Evolutionary conservation across 2,888 invertebrate species (phyloP).

Genomic region (Carabus problematicus): DNA sequence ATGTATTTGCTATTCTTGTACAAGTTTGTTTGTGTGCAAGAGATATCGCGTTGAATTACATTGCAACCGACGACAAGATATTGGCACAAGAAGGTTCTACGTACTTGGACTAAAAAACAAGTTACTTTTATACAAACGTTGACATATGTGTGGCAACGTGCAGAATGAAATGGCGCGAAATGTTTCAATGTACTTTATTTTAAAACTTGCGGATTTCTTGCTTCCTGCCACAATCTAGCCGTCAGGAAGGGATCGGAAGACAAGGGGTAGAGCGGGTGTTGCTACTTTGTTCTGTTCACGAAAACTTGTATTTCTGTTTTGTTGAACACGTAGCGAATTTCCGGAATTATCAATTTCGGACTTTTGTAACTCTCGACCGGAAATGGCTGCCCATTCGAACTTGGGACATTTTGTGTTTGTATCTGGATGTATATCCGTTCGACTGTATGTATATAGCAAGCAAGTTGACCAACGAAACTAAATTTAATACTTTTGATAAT

Average conservation of each 20-base stretch:
- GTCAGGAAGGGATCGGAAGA: too few species aligned
- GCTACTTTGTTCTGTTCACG: not conserved
- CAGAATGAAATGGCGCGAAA: constrained; percentile 23
- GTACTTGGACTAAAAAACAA: constrained; percentile 9
- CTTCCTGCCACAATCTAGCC: not conserved
- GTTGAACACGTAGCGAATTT: constrained; percentile 23
- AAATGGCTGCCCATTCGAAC: too few species aligned
- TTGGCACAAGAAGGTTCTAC: constrained; percentile 1
- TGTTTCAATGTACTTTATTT: constrained; percentile 29
- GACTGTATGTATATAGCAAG: too few species aligned
- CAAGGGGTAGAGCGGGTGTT: not conserved
- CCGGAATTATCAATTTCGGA: constrained; percentile 38
- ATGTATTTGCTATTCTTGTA: too few species aligned
- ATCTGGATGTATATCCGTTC: too few species aligned
- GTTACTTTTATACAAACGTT: constrained; percentile 25
- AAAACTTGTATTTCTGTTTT: constrained; percentile 23
- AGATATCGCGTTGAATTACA: too few species aligned
- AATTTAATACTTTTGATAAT: too few species aligned
- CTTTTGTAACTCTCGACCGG: constrained; percentile 21
- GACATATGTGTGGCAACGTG: constrained; percentile 31
- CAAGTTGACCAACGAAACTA: too few species aligned
- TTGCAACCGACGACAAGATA: not conserved
- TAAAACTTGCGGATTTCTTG: constrained; percentile 19
- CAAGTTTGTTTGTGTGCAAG: too few species aligned
- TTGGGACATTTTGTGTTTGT: too few species aligned